Percentiles rank a stretch among this genome's conserved stretches.
Evolutionary conservation across 2,797 vertebrate species (phyloP).

Genomic region (Bradypus variegatus): DNA sequence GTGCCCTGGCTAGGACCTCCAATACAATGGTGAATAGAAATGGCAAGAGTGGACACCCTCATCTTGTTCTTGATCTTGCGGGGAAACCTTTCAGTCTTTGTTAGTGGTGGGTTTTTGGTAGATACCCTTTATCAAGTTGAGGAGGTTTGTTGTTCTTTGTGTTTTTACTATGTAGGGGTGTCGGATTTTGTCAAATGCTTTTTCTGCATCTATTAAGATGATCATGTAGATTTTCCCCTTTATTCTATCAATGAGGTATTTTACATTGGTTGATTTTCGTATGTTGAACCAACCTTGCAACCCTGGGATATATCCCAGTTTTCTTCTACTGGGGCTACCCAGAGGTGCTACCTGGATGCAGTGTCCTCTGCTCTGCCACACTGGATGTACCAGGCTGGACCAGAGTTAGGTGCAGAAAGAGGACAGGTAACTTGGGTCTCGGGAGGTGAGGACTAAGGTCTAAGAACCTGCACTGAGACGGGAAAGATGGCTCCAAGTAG

Average conservation of each 20-base stretch:
- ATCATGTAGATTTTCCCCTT: background rate
- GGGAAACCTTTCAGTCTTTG: no score
- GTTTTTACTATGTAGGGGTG: background rate
- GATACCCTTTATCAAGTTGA: background rate
- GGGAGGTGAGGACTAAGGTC: background rate
- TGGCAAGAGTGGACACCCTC: background rate
- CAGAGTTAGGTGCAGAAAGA: background rate
- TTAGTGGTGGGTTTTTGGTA: background rate
- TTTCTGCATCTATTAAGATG: background rate
- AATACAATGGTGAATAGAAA: background rate
- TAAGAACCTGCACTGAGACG: background rate
- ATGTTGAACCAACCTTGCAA: slow-evolving; percentile 33
- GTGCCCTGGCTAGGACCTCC: background rate
- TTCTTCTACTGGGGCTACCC: background rate
- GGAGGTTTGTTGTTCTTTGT: background rate
- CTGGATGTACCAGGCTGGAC: background rate
- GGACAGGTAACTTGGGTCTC: background rate
- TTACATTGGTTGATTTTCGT: background rate
- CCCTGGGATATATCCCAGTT: background rate
- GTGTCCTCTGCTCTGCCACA: background rate
- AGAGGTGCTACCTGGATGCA: background rate
- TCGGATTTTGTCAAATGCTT: background rate
- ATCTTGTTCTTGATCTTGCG: background rate
- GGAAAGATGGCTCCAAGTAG: background rate
- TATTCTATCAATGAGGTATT: no score